phyloP scores from a whole-genome alignment of 2,888 invertebrate species.

The Odontocolon sp. region DNA sequence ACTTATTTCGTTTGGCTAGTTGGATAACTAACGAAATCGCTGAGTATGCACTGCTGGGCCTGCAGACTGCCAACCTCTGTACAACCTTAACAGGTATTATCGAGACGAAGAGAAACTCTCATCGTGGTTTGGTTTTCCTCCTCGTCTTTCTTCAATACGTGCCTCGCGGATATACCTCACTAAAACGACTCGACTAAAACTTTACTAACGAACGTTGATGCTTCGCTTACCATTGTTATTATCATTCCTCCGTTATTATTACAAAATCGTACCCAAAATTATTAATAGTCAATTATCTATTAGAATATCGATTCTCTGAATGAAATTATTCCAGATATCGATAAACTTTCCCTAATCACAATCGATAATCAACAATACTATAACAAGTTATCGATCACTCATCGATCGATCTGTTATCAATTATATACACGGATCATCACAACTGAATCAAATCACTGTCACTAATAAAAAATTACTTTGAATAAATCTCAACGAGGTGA shows the following conservation, averaged over 20 bases:
- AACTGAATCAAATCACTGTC: neutral
- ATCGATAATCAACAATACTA: too few relatives aligned
- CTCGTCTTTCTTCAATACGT: neutral
- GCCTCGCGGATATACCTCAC: neutral
- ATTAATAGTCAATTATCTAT: neutral
- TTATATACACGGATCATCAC: too few relatives aligned
- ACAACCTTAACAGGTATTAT: neutral
- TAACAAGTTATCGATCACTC: too few relatives aligned
- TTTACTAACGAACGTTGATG: constrained; percentile 28
- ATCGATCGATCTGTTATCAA: too few relatives aligned
- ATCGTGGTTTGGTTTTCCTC: neutral
- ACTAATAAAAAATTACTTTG: neutral
- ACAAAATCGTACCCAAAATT: neutral
- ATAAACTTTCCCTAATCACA: neutral
- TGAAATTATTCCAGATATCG: too few relatives aligned
- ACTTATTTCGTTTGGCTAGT: constrained; percentile 58
- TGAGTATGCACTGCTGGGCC: neutral
- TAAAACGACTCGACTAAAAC: constrained; percentile 26
- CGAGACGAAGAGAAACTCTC: neutral
- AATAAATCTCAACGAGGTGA: neutral
- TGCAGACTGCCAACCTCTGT: neutral
- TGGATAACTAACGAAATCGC: constrained; percentile 57
- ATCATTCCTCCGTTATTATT: constrained; percentile 9
- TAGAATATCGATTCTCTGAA: neutral
- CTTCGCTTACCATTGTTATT: constrained; percentile 1